Percentiles rank a stretch among this genome's conserved stretches.
These are phyloP conservation scores for Circaetus cinerascens DNA, from an alignment of 2,113 vertebrate species.

Conservation along the genomic window DNA sequence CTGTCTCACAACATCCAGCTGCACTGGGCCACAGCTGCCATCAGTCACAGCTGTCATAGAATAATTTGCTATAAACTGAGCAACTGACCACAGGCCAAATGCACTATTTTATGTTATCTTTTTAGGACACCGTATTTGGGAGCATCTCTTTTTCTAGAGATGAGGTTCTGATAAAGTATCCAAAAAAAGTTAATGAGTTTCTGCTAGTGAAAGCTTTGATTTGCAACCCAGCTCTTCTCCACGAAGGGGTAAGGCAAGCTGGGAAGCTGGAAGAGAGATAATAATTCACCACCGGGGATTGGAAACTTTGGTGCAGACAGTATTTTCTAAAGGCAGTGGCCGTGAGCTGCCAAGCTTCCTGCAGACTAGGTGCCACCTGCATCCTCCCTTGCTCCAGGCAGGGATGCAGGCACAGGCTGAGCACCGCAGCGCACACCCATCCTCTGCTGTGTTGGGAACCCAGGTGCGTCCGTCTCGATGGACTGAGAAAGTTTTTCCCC, in stretches of 20 bases:
- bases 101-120: not conserved
- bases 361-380: not conserved
- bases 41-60: not conserved
- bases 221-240: not conserved
- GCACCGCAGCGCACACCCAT: rapidly evolving
- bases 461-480: rapidly evolving
- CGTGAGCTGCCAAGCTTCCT: not conserved
- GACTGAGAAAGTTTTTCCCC: not conserved
- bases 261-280: not conserved
- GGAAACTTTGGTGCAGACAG: not conserved
- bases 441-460: not conserved
- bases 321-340: not conserved
- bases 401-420: not conserved
- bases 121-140: not conserved
- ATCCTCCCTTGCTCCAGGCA: not conserved
- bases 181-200: not conserved
- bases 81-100: not conserved
- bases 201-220: not conserved
- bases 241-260: not conserved
- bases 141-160: not conserved
- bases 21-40: not conserved
- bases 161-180: not conserved
- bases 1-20: not conserved
- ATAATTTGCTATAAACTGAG: not conserved
- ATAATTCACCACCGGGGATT: not conserved